These are phyloP conservation scores for Hylaeus volcanicus DNA, from an alignment of 1,140 invertebrate genomes.

Conservation along the genomic window DNA sequence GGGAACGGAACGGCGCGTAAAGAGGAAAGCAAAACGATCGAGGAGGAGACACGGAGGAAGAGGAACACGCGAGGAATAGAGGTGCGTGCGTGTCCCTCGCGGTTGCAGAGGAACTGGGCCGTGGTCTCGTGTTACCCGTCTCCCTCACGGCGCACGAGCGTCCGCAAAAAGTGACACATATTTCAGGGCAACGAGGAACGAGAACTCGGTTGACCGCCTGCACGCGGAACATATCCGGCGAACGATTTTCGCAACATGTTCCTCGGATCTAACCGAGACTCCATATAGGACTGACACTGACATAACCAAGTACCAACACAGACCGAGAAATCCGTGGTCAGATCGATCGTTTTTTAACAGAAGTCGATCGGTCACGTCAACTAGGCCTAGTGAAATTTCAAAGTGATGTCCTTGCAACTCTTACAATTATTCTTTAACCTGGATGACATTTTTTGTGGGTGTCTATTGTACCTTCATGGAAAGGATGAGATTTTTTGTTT, in stretches of 20 bases:
- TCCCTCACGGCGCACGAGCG: constrained; percentile 46
- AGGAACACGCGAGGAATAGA: constrained; percentile 1
- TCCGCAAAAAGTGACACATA: constrained; percentile 66
- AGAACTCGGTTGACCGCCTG: constrained; percentile 43
- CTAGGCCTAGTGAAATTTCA: too few species aligned
- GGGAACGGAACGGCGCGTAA: neutral
- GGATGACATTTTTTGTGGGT: too few species aligned
- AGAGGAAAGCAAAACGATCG: neutral
- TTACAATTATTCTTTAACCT: too few species aligned
- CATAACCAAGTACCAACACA: too few species aligned
- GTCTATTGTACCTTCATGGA: too few species aligned
- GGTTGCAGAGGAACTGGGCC: constrained; percentile 57
- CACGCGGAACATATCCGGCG: constrained; percentile 43
- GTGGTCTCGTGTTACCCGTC: constrained; percentile 62
- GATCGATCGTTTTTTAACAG: too few species aligned
- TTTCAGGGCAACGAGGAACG: constrained; percentile 48
- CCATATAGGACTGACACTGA: too few species aligned
- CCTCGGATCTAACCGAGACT: neutral
- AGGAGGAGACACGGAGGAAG: neutral
- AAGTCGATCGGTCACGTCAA: too few species aligned
- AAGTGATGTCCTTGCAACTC: too few species aligned
- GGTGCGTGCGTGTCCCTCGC: constrained; percentile 19
- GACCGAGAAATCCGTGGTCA: too few species aligned
- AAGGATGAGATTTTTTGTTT: too few species aligned
- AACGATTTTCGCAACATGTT: constrained; percentile 23